A percentile compares a stretch with the other conserved stretches of the same genome.
phyloP scores from a whole-genome alignment of 1,140 invertebrate genomes.

The Drosophila guanche region DNA sequence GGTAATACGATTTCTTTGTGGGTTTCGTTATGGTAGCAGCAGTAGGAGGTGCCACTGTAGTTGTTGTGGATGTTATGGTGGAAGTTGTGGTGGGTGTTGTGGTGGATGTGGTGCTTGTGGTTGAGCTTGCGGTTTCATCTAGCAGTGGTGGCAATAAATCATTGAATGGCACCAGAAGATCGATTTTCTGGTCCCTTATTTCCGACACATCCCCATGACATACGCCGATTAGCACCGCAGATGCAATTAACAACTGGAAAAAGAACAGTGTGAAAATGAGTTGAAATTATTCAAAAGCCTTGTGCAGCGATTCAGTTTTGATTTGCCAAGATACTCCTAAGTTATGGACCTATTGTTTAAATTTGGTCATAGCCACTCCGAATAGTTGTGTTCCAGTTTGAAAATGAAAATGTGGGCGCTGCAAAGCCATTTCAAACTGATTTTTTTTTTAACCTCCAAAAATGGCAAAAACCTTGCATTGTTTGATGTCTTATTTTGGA shows the following conservation, averaged over 20 bases:
- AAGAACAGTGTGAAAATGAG: slow-evolving; percentile 5
- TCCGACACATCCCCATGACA: slow-evolving; percentile 62
- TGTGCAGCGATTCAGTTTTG: slow-evolving; percentile 3
- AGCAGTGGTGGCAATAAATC: slow-evolving; percentile 72
- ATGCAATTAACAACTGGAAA: slow-evolving; percentile 63
- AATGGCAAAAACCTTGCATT: slow-evolving; percentile 44
- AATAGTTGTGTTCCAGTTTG: slow-evolving; percentile 28
- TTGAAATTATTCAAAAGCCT: slow-evolving; percentile 5
- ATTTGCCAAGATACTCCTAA: slow-evolving; percentile 8
- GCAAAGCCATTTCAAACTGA: slow-evolving; percentile 16
- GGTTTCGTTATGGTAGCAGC: slow-evolving; percentile 41
- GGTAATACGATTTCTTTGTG: slow-evolving; percentile 69
- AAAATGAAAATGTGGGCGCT: slow-evolving; percentile 32
- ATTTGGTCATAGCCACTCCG: slow-evolving; percentile 13
- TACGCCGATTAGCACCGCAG: slow-evolving; percentile 44
- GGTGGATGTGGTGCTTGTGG: slow-evolving; percentile 23
- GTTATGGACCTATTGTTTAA: slow-evolving; percentile 42
- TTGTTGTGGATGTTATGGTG: slow-evolving; percentile 13
- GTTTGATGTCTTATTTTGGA: slow-evolving; percentile 9
- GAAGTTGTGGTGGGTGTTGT: slow-evolving; percentile 11
- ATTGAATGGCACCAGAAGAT: slow-evolving; percentile 71
- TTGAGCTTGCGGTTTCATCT: slow-evolving; percentile 45
- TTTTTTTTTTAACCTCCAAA: slow-evolving; percentile 11
- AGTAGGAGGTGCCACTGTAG: slow-evolving; percentile 5
- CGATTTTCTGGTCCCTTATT: slow-evolving; percentile 50